Conservation (phyloP, 2,888 invertebrate species). For the Phytoseiulus persimilis region DNA sequence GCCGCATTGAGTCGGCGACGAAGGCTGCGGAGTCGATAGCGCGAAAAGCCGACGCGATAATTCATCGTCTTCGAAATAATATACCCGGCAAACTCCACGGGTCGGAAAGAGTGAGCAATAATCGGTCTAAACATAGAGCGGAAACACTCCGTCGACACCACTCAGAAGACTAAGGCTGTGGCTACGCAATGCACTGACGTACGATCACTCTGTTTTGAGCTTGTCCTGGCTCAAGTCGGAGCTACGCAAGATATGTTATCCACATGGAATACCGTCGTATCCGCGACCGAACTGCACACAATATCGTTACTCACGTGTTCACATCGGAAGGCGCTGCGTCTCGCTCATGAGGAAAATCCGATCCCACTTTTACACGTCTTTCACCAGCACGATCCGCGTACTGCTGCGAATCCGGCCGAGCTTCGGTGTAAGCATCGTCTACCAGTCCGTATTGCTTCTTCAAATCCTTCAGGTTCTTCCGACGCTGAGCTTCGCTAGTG, state of each 20-base stretch:
- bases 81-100: too few species aligned
- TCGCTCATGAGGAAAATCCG: slow-evolving; percentile 28
- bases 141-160: too few species aligned
- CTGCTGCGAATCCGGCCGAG: not conserved
- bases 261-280: too few species aligned
- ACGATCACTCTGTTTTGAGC: too few species aligned
- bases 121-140: too few species aligned
- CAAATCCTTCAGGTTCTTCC: slow-evolving; percentile 18
- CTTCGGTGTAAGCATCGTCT: slow-evolving; percentile 22
- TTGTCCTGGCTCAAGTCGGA: too few species aligned
- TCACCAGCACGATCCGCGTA: slow-evolving; percentile 31
- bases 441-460: slow-evolving; percentile 28
- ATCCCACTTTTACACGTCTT: slow-evolving; percentile 12
- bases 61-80: too few species aligned
- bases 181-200: too few species aligned
- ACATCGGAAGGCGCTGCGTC: slow-evolving; percentile 23
- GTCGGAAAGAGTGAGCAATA: too few species aligned
- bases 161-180: too few species aligned
- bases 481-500: slow-evolving; percentile 26
- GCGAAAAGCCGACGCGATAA: not conserved
- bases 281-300: too few species aligned
- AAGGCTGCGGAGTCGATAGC: not conserved
- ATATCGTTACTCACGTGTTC: not conserved
- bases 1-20: not conserved
- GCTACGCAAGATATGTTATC: too few species aligned